Percentiles rank a stretch among this genome's conserved stretches.
These are phyloP conservation scores for Xylophagus ater DNA, from an alignment of 2,888 invertebrate species.

Conservation along the genomic window DNA sequence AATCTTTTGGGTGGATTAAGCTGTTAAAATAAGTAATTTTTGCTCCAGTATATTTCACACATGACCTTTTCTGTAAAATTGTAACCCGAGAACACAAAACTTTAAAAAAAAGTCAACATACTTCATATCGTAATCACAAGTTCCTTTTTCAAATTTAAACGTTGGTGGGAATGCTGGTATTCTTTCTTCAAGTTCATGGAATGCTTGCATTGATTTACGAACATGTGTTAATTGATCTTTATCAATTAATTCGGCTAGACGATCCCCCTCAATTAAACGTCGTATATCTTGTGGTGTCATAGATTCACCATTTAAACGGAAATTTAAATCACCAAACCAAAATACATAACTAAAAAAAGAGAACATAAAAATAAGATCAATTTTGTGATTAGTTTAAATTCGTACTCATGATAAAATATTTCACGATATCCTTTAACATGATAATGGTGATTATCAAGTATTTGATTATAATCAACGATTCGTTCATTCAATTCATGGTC, in stretches of 20 bases:
- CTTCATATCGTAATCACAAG: constrained; percentile 69
- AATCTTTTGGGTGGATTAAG: no score
- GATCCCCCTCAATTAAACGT: constrained; percentile 50
- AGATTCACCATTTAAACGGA: constrained; percentile 58
- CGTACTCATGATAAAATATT: constrained; percentile 87
- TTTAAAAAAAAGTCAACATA: constrained; percentile 35
- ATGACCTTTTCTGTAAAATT: no score
- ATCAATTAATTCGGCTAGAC: constrained; percentile 52
- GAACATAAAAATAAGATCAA: constrained; percentile 1
- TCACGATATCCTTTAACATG: constrained; percentile 64
- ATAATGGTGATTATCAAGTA: constrained; percentile 72
- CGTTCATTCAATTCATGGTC: constrained; percentile 74
- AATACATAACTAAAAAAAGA: constrained; percentile 62
- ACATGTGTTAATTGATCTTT: constrained; percentile 67
- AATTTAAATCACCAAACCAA: constrained; percentile 87
- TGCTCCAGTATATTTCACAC: no score
- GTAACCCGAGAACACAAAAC: no score
- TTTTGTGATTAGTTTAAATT: constrained; percentile 16
- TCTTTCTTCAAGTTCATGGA: constrained; percentile 65
- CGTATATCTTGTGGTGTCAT: constrained; percentile 57
- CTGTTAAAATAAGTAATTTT: no score
- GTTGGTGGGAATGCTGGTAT: constrained; percentile 73
- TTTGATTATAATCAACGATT: constrained; percentile 76
- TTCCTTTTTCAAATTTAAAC: constrained; percentile 69
- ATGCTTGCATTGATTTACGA: constrained; percentile 65